Percentiles rank a stretch among this genome's conserved stretches.
Evolutionary conservation across 2,113 vertebrate species (phyloP).

Genomic region (Guaruba guarouba): DNA sequence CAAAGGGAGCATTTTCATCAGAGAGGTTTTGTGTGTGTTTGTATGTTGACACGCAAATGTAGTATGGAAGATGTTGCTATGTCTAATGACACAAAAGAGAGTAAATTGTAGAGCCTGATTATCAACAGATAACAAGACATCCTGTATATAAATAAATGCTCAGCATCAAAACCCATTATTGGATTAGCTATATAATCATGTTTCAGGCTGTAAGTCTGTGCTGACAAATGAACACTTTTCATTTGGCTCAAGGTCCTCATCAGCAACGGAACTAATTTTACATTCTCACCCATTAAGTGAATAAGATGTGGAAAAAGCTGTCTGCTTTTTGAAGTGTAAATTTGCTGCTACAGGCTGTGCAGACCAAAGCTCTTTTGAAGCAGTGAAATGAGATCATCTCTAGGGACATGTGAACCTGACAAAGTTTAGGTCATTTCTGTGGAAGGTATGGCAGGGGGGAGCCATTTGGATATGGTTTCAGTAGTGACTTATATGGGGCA

Average conservation of each 20-base stretch:
- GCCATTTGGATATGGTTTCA: conserved; percentile 32
- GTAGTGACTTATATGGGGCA: conserved; percentile 44
- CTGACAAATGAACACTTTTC: conserved; percentile 89
- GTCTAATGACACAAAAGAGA: conserved; percentile 79
- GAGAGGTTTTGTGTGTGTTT: conserved; percentile 67
- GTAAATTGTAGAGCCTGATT: conserved; percentile 84
- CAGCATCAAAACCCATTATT: conserved; percentile 84
- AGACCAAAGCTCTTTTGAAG: conserved; percentile 87
- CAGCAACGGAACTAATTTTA: conserved; percentile 88
- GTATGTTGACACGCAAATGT: conserved; percentile 73
- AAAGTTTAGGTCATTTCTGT: conserved; percentile 81
- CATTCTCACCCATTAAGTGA: conserved; percentile 88
- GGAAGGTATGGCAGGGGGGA: conserved; percentile 51
- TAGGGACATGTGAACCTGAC: conserved; percentile 81
- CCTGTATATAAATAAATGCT: conserved; percentile 85
- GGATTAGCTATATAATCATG: conserved; percentile 87
- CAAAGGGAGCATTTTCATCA: conserved; percentile 66
- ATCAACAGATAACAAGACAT: conserved; percentile 84
- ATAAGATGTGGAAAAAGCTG: conserved; percentile 86
- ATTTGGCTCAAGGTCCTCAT: conserved; percentile 87
- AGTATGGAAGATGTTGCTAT: conserved; percentile 75
- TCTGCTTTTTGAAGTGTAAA: conserved; percentile 88
- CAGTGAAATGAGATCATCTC: conserved; percentile 85
- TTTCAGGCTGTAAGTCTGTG: conserved; percentile 83
- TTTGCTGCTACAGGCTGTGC: conserved; percentile 86